Percentiles rank a stretch among this genome's conserved stretches.
Evolutionary conservation across 2,888 invertebrate species (phyloP).

Genomic region (Corbicula japonica): DNA sequence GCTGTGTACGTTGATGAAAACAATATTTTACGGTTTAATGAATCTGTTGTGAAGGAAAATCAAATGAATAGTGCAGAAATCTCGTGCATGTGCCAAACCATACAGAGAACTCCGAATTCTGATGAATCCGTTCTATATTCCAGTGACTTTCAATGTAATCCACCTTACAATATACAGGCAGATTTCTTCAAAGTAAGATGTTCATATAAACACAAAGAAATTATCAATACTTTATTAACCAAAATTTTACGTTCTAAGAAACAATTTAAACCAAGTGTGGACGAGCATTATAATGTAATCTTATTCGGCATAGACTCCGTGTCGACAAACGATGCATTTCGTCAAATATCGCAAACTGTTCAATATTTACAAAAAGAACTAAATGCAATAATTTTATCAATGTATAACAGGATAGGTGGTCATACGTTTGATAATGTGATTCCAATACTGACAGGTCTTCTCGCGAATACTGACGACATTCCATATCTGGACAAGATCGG

Average conservation of each 20-base stretch:
- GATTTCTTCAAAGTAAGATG: constrained; percentile 24
- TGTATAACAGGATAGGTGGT: constrained; percentile 33
- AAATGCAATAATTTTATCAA: constrained; percentile 12
- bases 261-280: background rate
- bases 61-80: background rate
- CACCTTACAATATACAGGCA: constrained; percentile 7
- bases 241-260: constrained; percentile 15
- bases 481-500: constrained; percentile 14
- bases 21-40: constrained; percentile 36
- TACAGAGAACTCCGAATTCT: background rate
- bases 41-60: constrained; percentile 6
- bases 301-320: constrained; percentile 55
- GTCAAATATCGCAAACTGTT: constrained; percentile 39
- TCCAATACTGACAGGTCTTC: constrained; percentile 38
- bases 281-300: constrained; percentile 34
- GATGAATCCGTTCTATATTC: constrained; percentile 15
- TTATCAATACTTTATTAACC: constrained; percentile 12
- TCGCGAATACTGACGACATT: constrained; percentile 6
- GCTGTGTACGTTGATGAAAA: constrained; percentile 38
- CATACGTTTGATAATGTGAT: constrained; percentile 51
- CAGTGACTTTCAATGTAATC: constrained; percentile 7
- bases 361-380: constrained; percentile 44
- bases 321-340: constrained; percentile 41
- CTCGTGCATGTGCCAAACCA: constrained; percentile 10
- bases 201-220: background rate